Evolutionary conservation across 2,888 invertebrate genomes (phyloP).

Genomic region (Polietes domitor): DNA sequence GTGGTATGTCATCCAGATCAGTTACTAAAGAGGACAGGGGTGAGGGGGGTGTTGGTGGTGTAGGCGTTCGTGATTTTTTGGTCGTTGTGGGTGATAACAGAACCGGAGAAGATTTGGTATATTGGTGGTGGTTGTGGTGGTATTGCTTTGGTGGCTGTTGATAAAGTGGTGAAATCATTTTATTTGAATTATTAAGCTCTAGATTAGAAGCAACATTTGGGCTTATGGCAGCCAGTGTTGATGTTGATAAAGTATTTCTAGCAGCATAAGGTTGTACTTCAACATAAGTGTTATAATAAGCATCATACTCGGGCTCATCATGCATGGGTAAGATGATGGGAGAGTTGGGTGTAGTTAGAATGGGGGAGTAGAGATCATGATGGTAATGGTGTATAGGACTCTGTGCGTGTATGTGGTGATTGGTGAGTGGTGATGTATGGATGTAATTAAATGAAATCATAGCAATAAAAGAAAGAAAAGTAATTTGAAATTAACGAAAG

Average conservation of each 20-base stretch:
- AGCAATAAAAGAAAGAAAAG: slow-evolving; percentile 55
- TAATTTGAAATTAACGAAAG: slow-evolving; percentile 48
- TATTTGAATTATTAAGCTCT: slow-evolving; percentile 65
- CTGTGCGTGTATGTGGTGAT: slow-evolving; percentile 44
- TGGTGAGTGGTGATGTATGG: slow-evolving; percentile 33
- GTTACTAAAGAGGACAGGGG: slow-evolving; percentile 39
- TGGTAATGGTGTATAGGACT: slow-evolving; percentile 59
- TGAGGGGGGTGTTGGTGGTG: slow-evolving; percentile 53
- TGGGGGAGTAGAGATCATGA: slow-evolving; percentile 66
- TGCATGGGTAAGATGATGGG: slow-evolving; percentile 69
- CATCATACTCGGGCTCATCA: slow-evolving; percentile 72
- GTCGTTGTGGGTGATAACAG: slow-evolving; percentile 66
- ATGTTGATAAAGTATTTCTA: slow-evolving; percentile 47
- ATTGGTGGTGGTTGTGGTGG: slow-evolving; percentile 63
- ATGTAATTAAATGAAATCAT: slow-evolving; percentile 47
- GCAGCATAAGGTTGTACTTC: slow-evolving; percentile 70
- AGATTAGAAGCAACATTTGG: slow-evolving; percentile 70
- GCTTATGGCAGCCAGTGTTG: slow-evolving; percentile 77
- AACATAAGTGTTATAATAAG: slow-evolving; percentile 75
- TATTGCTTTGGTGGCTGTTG: slow-evolving; percentile 62
- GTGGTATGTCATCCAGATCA: slow-evolving; percentile 58
- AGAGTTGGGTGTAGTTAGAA: slow-evolving; percentile 66
- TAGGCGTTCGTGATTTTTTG: slow-evolving; percentile 61
- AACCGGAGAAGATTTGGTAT: slow-evolving; percentile 66
- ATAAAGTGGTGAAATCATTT: slow-evolving; percentile 61